Percentiles rank a stretch among this genome's conserved stretches.
These are phyloP conservation scores for Scaptomyza graminum DNA, from an alignment of 1,140 invertebrate species.

Conservation along the genomic window DNA sequence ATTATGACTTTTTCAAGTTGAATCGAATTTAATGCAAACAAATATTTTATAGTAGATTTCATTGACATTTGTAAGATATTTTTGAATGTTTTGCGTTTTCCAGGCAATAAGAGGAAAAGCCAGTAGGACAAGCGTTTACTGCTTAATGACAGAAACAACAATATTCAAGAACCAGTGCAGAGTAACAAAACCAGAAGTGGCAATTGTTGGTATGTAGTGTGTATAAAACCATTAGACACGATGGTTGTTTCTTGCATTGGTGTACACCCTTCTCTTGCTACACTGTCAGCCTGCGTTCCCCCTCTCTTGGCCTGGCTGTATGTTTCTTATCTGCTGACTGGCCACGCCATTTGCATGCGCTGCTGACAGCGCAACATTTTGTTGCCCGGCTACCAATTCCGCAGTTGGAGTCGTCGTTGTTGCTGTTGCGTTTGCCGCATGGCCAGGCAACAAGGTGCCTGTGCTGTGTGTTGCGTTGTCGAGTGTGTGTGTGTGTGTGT, in stretches of 20 bases:
- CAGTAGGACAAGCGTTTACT: slow-evolving; percentile 48
- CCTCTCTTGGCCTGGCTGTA: slow-evolving; percentile 9
- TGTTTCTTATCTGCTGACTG: slow-evolving; percentile 55
- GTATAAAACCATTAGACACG: slow-evolving; percentile 64
- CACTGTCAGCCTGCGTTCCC: slow-evolving; percentile 12
- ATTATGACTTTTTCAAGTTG: background rate
- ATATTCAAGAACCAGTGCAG: slow-evolving; percentile 5
- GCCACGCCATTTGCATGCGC: slow-evolving; percentile 74
- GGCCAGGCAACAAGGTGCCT: slow-evolving; percentile 26
- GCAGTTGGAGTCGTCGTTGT: slow-evolving; percentile 42
- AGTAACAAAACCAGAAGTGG: slow-evolving; percentile 60
- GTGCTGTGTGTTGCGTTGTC: background rate
- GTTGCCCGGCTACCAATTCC: slow-evolving; percentile 77
- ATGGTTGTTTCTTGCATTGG: slow-evolving; percentile 47
- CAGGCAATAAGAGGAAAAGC: slow-evolving; percentile 44
- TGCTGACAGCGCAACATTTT: slow-evolving; percentile 79
- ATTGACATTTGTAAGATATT: slow-evolving; percentile 33
- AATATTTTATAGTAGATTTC: no score
- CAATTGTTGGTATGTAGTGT: slow-evolving; percentile 51
- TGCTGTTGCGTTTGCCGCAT: slow-evolving; percentile 35
- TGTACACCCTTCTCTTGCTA: slow-evolving; percentile 30
- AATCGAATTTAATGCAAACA: slow-evolving; percentile 4
- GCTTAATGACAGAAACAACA: slow-evolving; percentile 31
- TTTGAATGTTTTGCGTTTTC: slow-evolving; percentile 9
- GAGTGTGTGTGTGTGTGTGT: slow-evolving; percentile 3